A percentile compares a stretch with the other conserved stretches of the same genome.
phyloP scores from a whole-genome alignment of 2,888 invertebrate genomes.

The Eudasyphora cyanicolor region DNA sequence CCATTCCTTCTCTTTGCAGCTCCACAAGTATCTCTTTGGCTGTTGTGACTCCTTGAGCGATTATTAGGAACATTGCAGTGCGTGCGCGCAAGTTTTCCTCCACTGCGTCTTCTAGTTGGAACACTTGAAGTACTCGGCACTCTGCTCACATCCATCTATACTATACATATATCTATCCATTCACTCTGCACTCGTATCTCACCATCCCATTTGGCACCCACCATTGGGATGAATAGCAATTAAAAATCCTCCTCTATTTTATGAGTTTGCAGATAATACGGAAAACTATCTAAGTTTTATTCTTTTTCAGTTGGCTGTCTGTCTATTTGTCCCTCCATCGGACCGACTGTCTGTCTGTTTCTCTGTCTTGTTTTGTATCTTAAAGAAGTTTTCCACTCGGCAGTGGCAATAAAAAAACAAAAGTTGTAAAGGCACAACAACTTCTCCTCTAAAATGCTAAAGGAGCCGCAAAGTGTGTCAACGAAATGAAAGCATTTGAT shows the following conservation, averaged over 20 bases:
- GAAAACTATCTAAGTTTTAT: neutral
- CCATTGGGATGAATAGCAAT: slow-evolving; percentile 40
- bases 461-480: neutral
- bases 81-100: neutral
- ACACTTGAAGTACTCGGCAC: neutral
- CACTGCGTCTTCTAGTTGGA: neutral
- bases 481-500: neutral
- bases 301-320: neutral
- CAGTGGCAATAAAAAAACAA: neutral
- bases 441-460: neutral
- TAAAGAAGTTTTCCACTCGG: neutral
- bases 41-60: neutral
- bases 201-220: slow-evolving; percentile 10
- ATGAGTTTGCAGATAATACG: slow-evolving; percentile 26
- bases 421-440: neutral
- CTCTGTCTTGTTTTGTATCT: neutral
- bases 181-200: neutral
- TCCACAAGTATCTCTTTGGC: neutral
- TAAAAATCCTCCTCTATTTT: slow-evolving; percentile 44
- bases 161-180: too few species aligned
- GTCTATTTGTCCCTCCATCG: neutral
- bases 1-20: too few species aligned
- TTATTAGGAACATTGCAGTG: neutral
- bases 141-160: neutral
- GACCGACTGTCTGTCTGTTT: neutral